Percentiles rank a stretch among this genome's conserved stretches.
Evolutionary conservation across 2,113 vertebrate genomes (phyloP).

Genomic region (Felis catus): DNA sequence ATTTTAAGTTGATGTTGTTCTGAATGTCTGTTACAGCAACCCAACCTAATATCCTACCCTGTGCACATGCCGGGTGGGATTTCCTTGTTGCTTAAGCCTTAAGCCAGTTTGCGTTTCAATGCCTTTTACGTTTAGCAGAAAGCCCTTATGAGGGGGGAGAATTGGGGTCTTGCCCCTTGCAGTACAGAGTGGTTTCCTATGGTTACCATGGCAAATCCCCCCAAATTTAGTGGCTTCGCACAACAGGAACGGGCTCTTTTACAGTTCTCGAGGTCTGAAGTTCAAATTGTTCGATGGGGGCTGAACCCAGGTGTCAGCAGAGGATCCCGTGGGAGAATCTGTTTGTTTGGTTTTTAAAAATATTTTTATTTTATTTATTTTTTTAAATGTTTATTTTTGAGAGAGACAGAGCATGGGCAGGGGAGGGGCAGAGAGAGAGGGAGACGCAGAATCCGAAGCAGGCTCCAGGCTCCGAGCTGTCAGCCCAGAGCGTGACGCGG

Average conservation of each 20-base stretch:
- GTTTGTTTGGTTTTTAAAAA: background rate
- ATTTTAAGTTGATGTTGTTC: background rate
- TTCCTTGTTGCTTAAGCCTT: background rate
- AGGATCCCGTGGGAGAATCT: background rate
- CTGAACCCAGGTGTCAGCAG: background rate
- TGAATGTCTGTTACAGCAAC: background rate
- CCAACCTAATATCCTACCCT: background rate
- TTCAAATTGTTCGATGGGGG: background rate
- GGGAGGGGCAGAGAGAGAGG: too few relatives aligned
- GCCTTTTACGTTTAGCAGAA: background rate
- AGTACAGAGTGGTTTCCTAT: background rate
- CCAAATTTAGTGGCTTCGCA: background rate
- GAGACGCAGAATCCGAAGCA: too few relatives aligned
- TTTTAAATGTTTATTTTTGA: too few relatives aligned
- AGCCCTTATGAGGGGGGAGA: background rate
- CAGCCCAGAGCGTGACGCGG: too few relatives aligned
- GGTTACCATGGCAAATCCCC: background rate
- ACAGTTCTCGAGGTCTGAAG: background rate
- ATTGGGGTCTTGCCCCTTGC: background rate
- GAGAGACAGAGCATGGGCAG: too few relatives aligned
- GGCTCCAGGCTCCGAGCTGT: too few relatives aligned
- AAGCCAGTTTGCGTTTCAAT: background rate
- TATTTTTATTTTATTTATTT: too few relatives aligned
- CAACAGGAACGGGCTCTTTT: background rate
- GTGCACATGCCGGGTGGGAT: background rate